Percentiles rank a stretch among this genome's conserved stretches.
Conservation (phyloP, 1,140 invertebrate species). For the Heterodera carotae region DNA sequence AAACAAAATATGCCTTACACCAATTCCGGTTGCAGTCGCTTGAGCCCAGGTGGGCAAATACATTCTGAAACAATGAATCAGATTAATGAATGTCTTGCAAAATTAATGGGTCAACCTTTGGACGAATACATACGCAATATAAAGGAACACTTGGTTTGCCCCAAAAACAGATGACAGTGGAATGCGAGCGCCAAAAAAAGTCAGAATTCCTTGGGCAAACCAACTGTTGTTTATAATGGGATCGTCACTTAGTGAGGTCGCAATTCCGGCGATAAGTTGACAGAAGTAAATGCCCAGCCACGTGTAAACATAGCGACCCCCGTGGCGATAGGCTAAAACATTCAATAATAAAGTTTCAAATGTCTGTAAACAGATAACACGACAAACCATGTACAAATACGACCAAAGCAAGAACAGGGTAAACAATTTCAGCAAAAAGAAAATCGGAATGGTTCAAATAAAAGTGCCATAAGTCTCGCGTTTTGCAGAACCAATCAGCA, state of each 20-base stretch:
- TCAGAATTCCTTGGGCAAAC: constrained; percentile 63
- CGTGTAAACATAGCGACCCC: constrained; percentile 56
- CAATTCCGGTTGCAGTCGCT: constrained; percentile 72
- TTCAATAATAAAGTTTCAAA: constrained; percentile 5
- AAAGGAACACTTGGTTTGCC: constrained; percentile 63
- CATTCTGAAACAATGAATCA: constrained; percentile 47
- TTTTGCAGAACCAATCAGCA: constrained; percentile 67
- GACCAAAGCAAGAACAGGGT: constrained; percentile 64
- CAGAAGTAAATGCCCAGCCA: constrained; percentile 64
- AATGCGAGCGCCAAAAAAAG: constrained; percentile 60
- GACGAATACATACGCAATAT: constrained; percentile 59
- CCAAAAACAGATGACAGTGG: constrained; percentile 62
- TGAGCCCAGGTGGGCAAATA: constrained; percentile 62
- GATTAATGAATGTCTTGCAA: constrained; percentile 6
- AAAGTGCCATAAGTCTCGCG: constrained; percentile 66
- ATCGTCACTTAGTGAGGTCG: constrained; percentile 51
- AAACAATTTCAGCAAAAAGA: constrained; percentile 65
- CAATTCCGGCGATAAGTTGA: constrained; percentile 58
- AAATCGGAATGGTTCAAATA: constrained; percentile 66
- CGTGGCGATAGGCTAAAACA: constrained; percentile 53
- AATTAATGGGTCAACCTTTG: constrained; percentile 45
- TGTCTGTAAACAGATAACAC: too few species aligned
- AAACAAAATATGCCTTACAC: constrained; percentile 66
- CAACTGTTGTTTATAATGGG: constrained; percentile 63
- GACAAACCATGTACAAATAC: constrained; percentile 67